Evolutionary conservation across 2,888 invertebrate genomes (phyloP), one percentile per base, ranked within the genome.

Genomic region (Euphydryas editha): DNA sequence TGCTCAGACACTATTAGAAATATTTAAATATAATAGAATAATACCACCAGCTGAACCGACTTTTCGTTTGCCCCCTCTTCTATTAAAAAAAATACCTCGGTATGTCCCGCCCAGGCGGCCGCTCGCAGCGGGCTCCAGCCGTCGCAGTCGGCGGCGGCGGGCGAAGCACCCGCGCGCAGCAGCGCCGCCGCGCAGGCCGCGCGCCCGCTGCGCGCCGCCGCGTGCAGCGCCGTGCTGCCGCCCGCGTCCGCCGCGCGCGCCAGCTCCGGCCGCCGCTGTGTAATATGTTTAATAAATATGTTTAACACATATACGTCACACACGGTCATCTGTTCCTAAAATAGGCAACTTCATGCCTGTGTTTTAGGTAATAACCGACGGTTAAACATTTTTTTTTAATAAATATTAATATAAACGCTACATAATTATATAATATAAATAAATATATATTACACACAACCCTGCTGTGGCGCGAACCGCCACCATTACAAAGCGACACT

Each of bases 101-200:
- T 96, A 79, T 99, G 98, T 0, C 99, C 99, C 57, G 98, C 98
- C 98, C 98, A 99, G 13, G 98, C 98, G 20, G 98, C 98, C 4
- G 98, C 98, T 64, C 98, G 92, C 56, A 98, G 90, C 15, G 98
- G 97, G 39, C 97, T 97, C 98, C 98, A 98, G 39, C 98, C 98
- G 80, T 98, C 98, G 15, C 96, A 95, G 83, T 98, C 98, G 8
- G 97, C 96, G 11, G 96, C 94, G 83, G 97, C 97, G 0, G 96
- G 95, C 70, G 94, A 93, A 0, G 97, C 97, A 0, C 96, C 96
- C 57, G 96, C 95, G 0, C 93, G 77, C 54, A 95, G 84, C 58
- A 96, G 93, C 76, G 94, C 94, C 0, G 96, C 96, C 2, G 96
- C 95, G 68, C 95, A 94, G 2, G 94, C 90, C 72, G 97, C 96